phyloP scores from a whole-genome alignment of 1,140 invertebrate genomes.

The Bombus affinis region DNA sequence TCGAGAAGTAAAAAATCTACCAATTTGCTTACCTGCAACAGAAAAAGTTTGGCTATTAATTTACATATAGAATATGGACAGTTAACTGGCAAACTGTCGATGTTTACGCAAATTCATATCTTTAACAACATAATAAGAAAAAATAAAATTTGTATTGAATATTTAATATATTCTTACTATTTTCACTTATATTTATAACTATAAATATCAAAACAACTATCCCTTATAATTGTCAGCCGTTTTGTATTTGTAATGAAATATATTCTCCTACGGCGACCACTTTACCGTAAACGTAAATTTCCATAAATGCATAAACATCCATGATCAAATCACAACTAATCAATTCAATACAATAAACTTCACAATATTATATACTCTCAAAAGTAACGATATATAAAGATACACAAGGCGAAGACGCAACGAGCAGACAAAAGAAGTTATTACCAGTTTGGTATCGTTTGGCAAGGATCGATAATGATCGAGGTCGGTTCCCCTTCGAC shows the following conservation, averaged over 20 bases:
- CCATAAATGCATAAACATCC: not conserved
- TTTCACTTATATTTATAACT: too few relatives aligned
- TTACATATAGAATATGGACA: not conserved
- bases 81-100: too few relatives aligned
- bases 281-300: not conserved
- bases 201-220: too few relatives aligned
- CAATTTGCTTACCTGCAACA: not conserved
- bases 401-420: not conserved
- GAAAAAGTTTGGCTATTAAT: not conserved
- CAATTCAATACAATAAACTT: not conserved
- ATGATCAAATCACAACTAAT: not conserved
- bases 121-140: not conserved
- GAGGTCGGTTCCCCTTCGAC: not conserved
- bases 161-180: too few relatives aligned
- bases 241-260: not conserved
- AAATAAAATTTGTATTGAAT: too few relatives aligned
- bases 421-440: conserved; percentile 43
- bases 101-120: not conserved
- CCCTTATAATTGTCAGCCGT: not conserved
- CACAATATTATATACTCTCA: not conserved
- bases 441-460: not conserved
- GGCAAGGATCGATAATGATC: conserved; percentile 17
- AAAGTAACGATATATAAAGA: not conserved
- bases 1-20: not conserved
- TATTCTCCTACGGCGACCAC: too few relatives aligned